Evolutionary conservation across 2,113 vertebrate species (phyloP).

Genomic region (Pachyramphus minor): DNA sequence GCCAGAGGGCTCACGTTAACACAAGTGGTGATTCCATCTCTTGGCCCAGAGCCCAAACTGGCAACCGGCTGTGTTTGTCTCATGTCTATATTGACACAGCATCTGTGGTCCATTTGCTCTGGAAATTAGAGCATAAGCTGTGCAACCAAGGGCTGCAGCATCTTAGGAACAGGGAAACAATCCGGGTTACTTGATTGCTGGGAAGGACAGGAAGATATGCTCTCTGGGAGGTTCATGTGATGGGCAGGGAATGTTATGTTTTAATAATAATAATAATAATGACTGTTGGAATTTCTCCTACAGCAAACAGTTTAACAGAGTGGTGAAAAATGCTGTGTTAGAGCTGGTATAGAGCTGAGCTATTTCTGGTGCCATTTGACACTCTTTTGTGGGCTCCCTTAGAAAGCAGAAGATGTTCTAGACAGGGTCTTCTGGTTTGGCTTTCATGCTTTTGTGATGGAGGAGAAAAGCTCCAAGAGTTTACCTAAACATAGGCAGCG

Average conservation of each 20-base stretch:
- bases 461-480: neutral
- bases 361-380: neutral
- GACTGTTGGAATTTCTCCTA: neutral
- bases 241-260: neutral
- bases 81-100: slow-evolving; percentile 62
- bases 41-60: slow-evolving; percentile 36
- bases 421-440: neutral
- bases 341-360: neutral
- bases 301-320: neutral
- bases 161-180: neutral
- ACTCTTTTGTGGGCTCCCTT: neutral
- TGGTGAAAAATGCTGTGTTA: neutral
- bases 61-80: slow-evolving; percentile 39
- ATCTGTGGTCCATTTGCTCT: slow-evolving; percentile 61
- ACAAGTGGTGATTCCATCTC: slow-evolving; percentile 45
- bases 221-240: neutral
- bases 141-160: neutral
- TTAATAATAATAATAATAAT: neutral
- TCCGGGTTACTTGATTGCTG: neutral
- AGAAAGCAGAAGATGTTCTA: neutral
- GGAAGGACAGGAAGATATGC: neutral
- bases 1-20: slow-evolving; percentile 54
- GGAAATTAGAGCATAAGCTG: slow-evolving; percentile 54
- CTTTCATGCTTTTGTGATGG: neutral
- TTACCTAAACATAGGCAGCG: neutral